Base-by-base conservation (phyloP, 2,797 vertebrate genomes). In the Chaetodon trifasciatus region DNA sequence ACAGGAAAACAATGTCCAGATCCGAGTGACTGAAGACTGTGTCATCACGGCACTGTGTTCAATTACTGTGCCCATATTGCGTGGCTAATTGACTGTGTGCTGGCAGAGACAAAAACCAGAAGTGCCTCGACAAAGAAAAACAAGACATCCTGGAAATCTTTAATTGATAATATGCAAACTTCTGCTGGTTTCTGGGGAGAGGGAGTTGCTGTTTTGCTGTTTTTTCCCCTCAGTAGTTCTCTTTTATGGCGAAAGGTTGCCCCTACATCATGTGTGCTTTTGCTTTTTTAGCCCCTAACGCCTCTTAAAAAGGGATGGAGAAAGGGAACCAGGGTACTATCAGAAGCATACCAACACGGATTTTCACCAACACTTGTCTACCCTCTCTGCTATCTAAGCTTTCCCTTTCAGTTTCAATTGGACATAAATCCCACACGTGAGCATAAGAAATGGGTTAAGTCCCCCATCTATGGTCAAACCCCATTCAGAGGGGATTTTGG, bases 401-500 rank as follows among this genome's bases (percentile, higher is more conserved):
- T 85, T 79, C 39, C 70, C 61, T 89, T 88, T 92, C 79, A 82
- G 21, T 89, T 77, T 83, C 76, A 86, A 72, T 79, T 70, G 80
- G 79, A 91, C 80, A 86, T 63, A 74, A 92, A 89, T 90, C 80
- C 78, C 63, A 69, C 84, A 90, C 24, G 68, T 90, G 80, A 89
- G 82, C 82, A 72, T 86, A 76, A 78, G 46, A 87, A 88, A 88
- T 87, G 79, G 70, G 83, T 83, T 85, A 85, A 90, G 68, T 82
- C 85, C 77, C 67, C 67, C 78, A 78, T 88, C 86, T 83, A 40
- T 70, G 84, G 90, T 91, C 87, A 77, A 83, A 86, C 69, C 73
- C 81, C 50, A 86, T 92, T 91, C 83, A 88, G 68, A 70, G 17
- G 77, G 90, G 90, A 92, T 91, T 91, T 78, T 82, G 64, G 87